Evolutionary conservation across 1,140 invertebrate genomes (phyloP), one percentile per base, ranked within the genome.

Genomic region (Ceratina australensis): DNA sequence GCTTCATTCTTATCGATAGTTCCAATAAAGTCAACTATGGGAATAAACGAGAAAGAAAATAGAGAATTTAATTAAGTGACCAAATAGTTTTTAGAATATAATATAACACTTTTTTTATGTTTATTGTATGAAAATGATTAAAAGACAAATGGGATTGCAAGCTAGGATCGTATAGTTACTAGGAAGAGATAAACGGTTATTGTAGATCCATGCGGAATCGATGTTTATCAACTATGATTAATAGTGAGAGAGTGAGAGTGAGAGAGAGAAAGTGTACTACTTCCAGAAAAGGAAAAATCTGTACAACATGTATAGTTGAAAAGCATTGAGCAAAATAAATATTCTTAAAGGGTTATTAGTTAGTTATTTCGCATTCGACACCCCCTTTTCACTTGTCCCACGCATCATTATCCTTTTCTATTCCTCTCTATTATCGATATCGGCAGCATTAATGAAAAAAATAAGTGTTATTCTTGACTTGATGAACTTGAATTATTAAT

Each of bases 251-350:
- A 88, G 85, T 86, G 89, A 88, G 90, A 90, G 87, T 88, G 89
- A 87, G 86, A 89, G 86, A 85, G 89, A 87, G 87, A 87, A 81
- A 89, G 76, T 61, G 82, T 68, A 84, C 33, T 42, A 42, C 85
- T 87, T 81, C 69, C 52, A 72, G 68, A 84, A 83, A 82, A 85
- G 5, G 52, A 54, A 54, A 54, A 54, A 18, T 86, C 86, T 91
- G 89, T 90, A 90, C 79, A 80, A 88, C 81, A 89, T 91, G 90
- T 91, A 90, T 84, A 89, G 88, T 89, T 86, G 65, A 83, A 87
- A 84, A 85, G 87, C 87, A 89, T 71, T 90, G 89, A 89, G 89
- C 72, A 86, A 89, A 90, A 86, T 86, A 86, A 86, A 86, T 74
- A 82, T 82, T 85, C 80, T 91, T 89, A 85, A 92, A 89, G 86